Base-by-base conservation (phyloP, 2,888 invertebrate genomes). In the Chymomyza fuscimana region DNA sequence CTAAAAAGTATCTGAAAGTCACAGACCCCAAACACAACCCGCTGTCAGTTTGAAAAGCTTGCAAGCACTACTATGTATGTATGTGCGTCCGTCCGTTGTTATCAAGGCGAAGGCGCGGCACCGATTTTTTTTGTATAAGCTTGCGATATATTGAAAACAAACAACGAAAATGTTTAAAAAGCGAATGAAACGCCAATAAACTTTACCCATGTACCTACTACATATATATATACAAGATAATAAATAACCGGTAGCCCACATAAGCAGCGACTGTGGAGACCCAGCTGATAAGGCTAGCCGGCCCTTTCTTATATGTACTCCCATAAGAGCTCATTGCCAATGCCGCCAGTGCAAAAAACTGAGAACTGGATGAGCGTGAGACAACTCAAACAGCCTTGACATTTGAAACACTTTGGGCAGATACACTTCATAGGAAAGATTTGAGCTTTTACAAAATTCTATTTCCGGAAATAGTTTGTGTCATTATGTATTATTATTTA, bases 1-100 rank as follows among this genome's bases (percentile, higher is more conserved):
- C 78, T 80, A 72, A 84, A 81, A 79, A 78, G 82, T 81, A 74
- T 87, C 86, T 86, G 88, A 80, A 81, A 73, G 78, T 72, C 73
- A 54, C 64, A 65, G 32, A 50, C 19, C 25, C n/a, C 25, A 32
- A 60, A 46, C 3, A 7, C 6, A 46, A 46, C 40, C 40, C 40
- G 40, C 40, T 46, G 40, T 46, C 40, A 46, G 12, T 46, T 46
- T 12, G 40, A 46, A 10, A 46, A 46, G 40, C 40, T 46, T 5
- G 40, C 40, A 46, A 12, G 12, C 40, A 12, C 40, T 7, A 40
- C 40, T 7, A 7, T 32, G 4, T 32, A 3, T 65, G 54, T 7
- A 7, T 32, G 4, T 32, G 32, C 67, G 54, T n/a, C 19, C 65
- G 59, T 46, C n/a, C n/a, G 32, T 60, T 66, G 65, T 74, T 72